A percentile compares a stretch with the other conserved stretches of the same genome.
Evolutionary conservation across 2,113 vertebrate genomes (phyloP).

Genomic region (Aptenodytes patagonicus): DNA sequence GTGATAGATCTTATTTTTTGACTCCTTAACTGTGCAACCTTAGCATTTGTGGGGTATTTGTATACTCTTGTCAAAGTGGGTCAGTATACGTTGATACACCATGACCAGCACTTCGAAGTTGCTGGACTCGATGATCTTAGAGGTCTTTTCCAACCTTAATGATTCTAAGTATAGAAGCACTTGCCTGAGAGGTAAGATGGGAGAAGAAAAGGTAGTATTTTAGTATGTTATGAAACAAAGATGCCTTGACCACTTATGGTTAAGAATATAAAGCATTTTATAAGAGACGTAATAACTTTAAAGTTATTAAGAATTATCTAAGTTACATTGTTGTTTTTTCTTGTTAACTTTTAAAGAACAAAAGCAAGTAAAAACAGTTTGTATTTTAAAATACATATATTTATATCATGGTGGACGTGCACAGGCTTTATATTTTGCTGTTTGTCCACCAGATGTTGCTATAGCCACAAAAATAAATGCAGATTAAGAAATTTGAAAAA

Average conservation of each 20-base stretch:
- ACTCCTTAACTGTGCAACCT: neutral
- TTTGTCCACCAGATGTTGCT: constrained; percentile 69
- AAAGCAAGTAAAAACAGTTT: neutral
- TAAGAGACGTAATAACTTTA: neutral
- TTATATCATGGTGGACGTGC: neutral
- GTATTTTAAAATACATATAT: neutral
- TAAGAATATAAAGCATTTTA: neutral
- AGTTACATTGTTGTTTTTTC: neutral
- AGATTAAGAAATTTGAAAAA: neutral
- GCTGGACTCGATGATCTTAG: too few species aligned
- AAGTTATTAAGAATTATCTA: neutral
- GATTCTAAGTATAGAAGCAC: neutral
- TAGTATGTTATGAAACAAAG: neutral
- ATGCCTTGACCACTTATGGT: neutral
- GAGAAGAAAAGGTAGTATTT: neutral
- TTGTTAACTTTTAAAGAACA: neutral
- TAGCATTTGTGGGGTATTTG: neutral
- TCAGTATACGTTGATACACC: neutral
- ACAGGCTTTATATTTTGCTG: neutral
- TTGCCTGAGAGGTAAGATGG: neutral
- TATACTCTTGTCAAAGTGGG: neutral
- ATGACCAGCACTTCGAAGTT: neutral
- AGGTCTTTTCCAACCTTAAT: too few species aligned
- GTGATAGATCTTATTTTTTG: neutral
- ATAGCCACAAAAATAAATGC: constrained; percentile 17